A percentile compares a stretch with the other conserved stretches of the same genome.
Evolutionary conservation across 2,888 invertebrate genomes (phyloP).

Genomic region (Rotaria macrura): DNA sequence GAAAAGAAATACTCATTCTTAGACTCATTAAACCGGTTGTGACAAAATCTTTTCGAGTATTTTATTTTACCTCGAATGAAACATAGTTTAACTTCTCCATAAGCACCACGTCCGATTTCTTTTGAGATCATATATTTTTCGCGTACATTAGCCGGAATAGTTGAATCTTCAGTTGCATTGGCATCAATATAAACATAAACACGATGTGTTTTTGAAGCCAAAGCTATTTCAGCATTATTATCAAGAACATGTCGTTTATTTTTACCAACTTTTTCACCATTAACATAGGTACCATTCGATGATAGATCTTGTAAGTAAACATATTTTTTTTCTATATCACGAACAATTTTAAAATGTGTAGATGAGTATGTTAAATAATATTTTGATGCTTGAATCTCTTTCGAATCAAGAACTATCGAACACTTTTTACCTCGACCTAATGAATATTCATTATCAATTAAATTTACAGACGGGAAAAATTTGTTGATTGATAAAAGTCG

Average conservation of each 20-base stretch:
- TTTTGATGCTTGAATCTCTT: background rate
- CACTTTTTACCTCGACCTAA: background rate
- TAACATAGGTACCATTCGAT: conserved; percentile 73
- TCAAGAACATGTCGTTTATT: conserved; percentile 55
- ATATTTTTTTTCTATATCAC: background rate
- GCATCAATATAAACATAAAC: conserved; percentile 64
- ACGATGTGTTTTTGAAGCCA: conserved; percentile 54
- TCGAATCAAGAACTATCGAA: background rate
- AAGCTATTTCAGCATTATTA: conserved; percentile 58
- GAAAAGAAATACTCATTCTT: no score
- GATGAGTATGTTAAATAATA: background rate
- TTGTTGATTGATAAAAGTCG: background rate
- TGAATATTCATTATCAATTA: background rate
- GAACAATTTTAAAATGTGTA: background rate
- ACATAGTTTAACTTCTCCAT: conserved; percentile 68
- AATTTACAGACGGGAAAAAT: background rate
- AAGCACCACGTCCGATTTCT: conserved; percentile 69
- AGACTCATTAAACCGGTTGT: no score
- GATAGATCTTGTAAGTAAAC: conserved; percentile 56
- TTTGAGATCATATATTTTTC: conserved; percentile 64
- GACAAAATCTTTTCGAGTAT: no score
- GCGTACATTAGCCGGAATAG: conserved; percentile 60
- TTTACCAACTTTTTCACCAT: conserved; percentile 61
- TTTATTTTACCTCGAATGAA: conserved; percentile 41
- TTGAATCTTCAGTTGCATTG: conserved; percentile 52